Conservation (phyloP, 2,888 invertebrate species). For the Amiota communis region DNA sequence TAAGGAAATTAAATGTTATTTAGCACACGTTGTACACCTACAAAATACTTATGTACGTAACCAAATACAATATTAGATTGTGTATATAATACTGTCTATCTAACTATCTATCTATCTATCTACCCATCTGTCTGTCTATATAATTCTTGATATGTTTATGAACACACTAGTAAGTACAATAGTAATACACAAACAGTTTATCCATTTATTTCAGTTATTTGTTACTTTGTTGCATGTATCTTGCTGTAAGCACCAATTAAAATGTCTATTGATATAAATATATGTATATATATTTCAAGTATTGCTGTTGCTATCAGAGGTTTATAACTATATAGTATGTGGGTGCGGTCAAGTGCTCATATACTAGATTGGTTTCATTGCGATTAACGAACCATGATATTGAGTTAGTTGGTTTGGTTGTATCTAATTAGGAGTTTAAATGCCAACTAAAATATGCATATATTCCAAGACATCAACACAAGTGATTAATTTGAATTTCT, state of each 20-base stretch:
- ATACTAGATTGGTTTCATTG: too few species aligned
- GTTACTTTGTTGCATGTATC: conserved; percentile 18
- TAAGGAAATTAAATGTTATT: conserved; percentile 55
- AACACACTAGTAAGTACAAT: not conserved
- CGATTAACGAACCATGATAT: too few species aligned
- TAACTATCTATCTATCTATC: not conserved
- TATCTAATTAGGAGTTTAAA: too few species aligned
- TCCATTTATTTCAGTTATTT: conserved; percentile 25
- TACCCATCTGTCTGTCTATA: not conserved
- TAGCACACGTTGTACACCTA: conserved; percentile 23
- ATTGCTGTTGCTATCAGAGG: too few species aligned
- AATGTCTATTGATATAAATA: conserved; percentile 20
- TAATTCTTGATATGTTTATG: conserved; percentile 18
- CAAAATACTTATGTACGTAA: conserved; percentile 21
- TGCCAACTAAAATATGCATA: too few species aligned
- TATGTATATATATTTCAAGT: not conserved
- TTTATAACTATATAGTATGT: too few species aligned
- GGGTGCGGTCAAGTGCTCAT: too few species aligned
- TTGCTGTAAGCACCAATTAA: conserved; percentile 20
- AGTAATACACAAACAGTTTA: not conserved
- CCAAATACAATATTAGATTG: not conserved
- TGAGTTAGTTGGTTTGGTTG: too few species aligned
- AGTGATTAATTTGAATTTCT: too few species aligned
- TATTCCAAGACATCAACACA: too few species aligned
- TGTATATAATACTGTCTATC: not conserved